Percentiles rank a stretch among this genome's conserved stretches.
phyloP scores from a whole-genome alignment of 2,888 invertebrate species.

The Alentia gelatinosa region DNA sequence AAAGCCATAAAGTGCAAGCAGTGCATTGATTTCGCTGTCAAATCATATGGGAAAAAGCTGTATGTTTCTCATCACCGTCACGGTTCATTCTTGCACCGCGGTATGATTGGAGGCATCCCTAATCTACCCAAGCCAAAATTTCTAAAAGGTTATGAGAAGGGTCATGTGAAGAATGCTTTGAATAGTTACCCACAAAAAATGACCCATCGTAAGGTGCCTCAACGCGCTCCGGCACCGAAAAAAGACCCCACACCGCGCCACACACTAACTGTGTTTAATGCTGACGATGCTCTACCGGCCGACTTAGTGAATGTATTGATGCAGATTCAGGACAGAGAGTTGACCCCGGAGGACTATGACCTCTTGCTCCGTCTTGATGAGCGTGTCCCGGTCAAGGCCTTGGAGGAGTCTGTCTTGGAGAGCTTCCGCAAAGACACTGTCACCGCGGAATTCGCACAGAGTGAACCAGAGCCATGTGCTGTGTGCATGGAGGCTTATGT shows the following conservation, averaged over 20 bases:
- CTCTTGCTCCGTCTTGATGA: constrained; percentile 76
- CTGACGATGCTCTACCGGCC: constrained; percentile 58
- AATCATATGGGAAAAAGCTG: constrained; percentile 69
- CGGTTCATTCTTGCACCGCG: not conserved
- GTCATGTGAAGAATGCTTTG: no score
- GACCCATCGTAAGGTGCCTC: not conserved
- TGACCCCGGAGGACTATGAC: constrained; percentile 80
- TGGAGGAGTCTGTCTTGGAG: constrained; percentile 66
- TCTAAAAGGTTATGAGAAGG: constrained; percentile 67
- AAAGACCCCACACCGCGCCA: not conserved
- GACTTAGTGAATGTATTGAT: constrained; percentile 71
- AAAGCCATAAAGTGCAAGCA: constrained; percentile 74
- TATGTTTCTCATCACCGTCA: constrained; percentile 71
- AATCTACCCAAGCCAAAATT: not conserved
- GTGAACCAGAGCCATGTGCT: constrained; percentile 68
- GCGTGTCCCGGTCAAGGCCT: constrained; percentile 75
- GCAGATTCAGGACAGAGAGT: constrained; percentile 75
- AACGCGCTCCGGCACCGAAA: not conserved
- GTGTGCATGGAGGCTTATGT: constrained; percentile 77
- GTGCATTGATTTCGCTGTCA: constrained; percentile 70
- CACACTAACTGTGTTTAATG: constrained; percentile 57
- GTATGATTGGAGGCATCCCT: not conserved
- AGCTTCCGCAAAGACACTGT: constrained; percentile 71
- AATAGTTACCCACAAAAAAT: not conserved
- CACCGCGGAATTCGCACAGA: constrained; percentile 60